A percentile compares a stretch with the other conserved stretches of the same genome.
Evolutionary conservation across 2,888 invertebrate genomes (phyloP).

Genomic region (Phorcus lineatus): DNA sequence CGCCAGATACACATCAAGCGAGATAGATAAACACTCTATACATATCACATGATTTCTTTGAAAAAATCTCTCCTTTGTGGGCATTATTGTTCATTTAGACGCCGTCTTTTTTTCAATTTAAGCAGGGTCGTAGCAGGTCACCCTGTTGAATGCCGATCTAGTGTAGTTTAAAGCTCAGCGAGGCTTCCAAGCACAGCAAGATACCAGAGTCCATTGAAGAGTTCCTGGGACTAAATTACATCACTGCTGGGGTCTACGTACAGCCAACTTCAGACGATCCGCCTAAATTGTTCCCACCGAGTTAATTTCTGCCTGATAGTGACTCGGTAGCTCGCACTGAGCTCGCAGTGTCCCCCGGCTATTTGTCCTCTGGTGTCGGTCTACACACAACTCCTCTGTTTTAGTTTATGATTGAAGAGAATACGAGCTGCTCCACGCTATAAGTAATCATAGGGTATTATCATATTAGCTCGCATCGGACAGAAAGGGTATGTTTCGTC

Average conservation of each 20-base stretch:
- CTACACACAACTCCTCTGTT: too few relatives aligned
- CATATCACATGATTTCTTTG: slow-evolving; percentile 21
- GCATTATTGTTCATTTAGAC: slow-evolving; percentile 23
- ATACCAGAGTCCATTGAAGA: background rate
- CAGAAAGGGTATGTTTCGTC: too few relatives aligned
- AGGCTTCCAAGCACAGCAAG: background rate
- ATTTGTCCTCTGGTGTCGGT: too few relatives aligned
- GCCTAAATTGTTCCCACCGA: background rate
- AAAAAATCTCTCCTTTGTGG: slow-evolving; percentile 10
- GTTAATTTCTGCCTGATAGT: background rate
- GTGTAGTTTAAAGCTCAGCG: background rate
- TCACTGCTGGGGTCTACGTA: background rate
- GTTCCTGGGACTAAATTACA: background rate
- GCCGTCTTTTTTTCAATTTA: slow-evolving; percentile 17
- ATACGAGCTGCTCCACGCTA: too few relatives aligned
- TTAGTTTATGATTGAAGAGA: too few relatives aligned
- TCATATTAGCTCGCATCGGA: too few relatives aligned
- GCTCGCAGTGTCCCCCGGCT: too few relatives aligned
- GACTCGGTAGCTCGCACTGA: too few relatives aligned
- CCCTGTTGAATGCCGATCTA: background rate
- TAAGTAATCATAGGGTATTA: too few relatives aligned
- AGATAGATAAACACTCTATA: slow-evolving; percentile 19
- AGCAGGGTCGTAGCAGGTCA: background rate
- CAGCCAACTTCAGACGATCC: background rate
- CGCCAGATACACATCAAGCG: background rate